Base-by-base conservation (phyloP, 2,888 invertebrate genomes). In the Volucella zonaria region DNA sequence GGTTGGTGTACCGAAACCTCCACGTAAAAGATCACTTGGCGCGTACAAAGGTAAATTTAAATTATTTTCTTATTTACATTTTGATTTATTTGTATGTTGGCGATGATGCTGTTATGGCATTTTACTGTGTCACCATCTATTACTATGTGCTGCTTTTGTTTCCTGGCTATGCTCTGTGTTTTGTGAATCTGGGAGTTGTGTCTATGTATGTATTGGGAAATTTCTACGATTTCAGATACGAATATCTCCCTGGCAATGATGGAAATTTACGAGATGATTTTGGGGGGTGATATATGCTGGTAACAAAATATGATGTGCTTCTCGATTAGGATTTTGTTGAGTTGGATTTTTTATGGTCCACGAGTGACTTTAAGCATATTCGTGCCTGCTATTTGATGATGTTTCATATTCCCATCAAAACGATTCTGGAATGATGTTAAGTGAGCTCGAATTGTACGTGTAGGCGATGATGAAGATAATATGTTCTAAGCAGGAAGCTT, bases 41-140 rank as follows among this genome's bases (percentile, higher is more conserved):
- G 51, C 61, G 18, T 49, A 43, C 71, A 71, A 61, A 61, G 52
- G 67, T 79, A 66, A 71, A 64, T 73, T 79, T 58, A 61, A 79
- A 73, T 79, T 67, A 73, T 71, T 83, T 83, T 66, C 62, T 77
- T 81, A 81, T 85, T 81, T 77, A 77, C 67, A 73, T 85, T 85
- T 81, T 73, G 73, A 85, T 81, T 81, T 76, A 62, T 76, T 81
- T 76, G 62, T 67, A 68, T 66, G 70, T 59, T 49, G 62, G 74
- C 47, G 54, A 49, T 73, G 73, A 73, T 85, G 67, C 76, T 62
- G 62, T 73, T 79, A 66, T 47, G 66, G 38, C 18, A 64, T 9
- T 74, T n/a, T 31, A 31, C 8, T 52, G 54, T 54, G 54, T 15
- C 14, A 15, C 15, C 18, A 38, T 54, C n/a, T 40, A 40, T 59